A percentile compares a stretch with the other conserved stretches of the same genome.
Conservation (phyloP, 2,113 vertebrate genomes). For the Microtus pennsylvanicus region DNA sequence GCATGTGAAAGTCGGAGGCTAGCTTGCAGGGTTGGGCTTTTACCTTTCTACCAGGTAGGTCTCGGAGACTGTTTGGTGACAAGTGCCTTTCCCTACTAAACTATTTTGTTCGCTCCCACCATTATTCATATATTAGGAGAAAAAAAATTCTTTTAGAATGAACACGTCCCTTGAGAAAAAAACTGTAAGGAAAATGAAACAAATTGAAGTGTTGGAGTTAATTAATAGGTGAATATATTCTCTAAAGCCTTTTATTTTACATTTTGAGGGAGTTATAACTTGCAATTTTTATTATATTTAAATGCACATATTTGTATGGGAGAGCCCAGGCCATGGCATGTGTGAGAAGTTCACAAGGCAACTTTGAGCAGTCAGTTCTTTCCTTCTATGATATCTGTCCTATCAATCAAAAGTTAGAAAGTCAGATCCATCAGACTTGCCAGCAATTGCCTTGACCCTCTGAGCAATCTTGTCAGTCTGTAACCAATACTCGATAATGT, state of each 20-base stretch:
- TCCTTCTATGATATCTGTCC: not conserved
- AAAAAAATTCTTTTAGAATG: not conserved
- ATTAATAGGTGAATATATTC: not conserved
- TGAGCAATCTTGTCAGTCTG: not conserved
- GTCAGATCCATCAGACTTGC: not conserved
- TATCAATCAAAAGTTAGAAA: not conserved
- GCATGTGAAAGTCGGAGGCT: not conserved
- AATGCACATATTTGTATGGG: no score
- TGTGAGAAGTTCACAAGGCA: not conserved
- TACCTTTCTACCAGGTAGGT: not conserved
- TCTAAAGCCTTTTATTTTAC: slow-evolving; percentile 10
- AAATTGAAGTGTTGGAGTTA: slow-evolving; percentile 27
- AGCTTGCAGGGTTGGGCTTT: not conserved
- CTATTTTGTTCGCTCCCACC: not conserved
- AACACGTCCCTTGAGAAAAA: not conserved
- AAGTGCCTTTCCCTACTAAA: not conserved
- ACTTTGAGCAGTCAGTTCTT: not conserved
- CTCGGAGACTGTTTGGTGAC: not conserved
- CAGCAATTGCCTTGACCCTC: not conserved
- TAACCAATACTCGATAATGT: slow-evolving; percentile 32
- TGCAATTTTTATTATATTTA: not conserved
- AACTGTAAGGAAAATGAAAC: slow-evolving; percentile 16
- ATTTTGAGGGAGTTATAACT: not conserved
- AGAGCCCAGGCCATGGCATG: not conserved
- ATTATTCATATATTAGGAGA: slow-evolving; percentile 1